phyloP scores from a whole-genome alignment of 1,140 invertebrate species.

The Vanessa tameamea region DNA sequence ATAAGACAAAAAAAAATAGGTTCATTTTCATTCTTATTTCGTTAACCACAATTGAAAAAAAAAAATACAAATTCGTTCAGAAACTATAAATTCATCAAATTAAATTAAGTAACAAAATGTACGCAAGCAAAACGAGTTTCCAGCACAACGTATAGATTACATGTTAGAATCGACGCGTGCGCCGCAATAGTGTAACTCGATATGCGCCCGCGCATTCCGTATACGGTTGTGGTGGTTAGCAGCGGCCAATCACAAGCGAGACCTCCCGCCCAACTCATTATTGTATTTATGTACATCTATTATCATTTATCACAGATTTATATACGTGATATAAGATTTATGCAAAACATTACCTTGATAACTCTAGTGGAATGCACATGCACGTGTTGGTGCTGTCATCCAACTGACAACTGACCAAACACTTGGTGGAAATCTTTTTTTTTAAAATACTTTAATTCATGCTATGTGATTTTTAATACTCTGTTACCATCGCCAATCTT shows the following conservation, averaged over 20 bases:
- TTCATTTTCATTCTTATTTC: too few relatives aligned
- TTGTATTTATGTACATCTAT: not conserved
- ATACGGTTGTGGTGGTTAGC: conserved; percentile 58
- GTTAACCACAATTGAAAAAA: too few relatives aligned
- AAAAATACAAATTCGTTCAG: too few relatives aligned
- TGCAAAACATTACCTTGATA: not conserved
- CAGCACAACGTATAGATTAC: conserved; percentile 5
- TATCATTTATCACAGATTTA: conserved; percentile 2
- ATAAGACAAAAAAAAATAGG: too few relatives aligned
- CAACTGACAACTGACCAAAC: too few relatives aligned
- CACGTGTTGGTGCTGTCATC: too few relatives aligned
- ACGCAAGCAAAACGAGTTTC: not conserved
- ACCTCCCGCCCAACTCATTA: conserved; percentile 49
- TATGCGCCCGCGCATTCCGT: conserved; percentile 62
- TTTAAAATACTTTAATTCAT: too few relatives aligned
- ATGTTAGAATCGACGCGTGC: conserved; percentile 16
- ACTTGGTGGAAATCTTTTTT: too few relatives aligned
- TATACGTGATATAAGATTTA: not conserved
- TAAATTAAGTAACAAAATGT: not conserved
- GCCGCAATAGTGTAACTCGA: conserved; percentile 47
- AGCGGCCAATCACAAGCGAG: conserved; percentile 52
- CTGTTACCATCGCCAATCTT: too few relatives aligned
- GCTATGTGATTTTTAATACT: too few relatives aligned
- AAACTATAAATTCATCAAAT: too few relatives aligned
- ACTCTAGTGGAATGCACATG: not conserved